Evolutionary conservation across 2,888 invertebrate species (phyloP).

Genomic region (Ochlodes sylvanus): DNA sequence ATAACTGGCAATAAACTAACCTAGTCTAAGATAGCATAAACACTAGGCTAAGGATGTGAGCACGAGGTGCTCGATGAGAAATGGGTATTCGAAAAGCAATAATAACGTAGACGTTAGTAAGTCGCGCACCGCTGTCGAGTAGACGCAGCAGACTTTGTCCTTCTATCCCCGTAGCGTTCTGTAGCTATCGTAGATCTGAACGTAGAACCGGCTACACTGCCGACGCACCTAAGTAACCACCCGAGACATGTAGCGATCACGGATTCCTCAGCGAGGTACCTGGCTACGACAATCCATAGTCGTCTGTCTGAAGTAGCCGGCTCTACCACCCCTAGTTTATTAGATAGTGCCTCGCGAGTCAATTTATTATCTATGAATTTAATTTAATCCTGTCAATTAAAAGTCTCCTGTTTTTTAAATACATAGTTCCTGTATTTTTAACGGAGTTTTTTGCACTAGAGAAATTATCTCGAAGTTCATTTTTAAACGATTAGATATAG

Average conservation of each 20-base stretch:
- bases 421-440: constrained; percentile 52
- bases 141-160: constrained; percentile 68
- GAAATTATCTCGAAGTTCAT: constrained; percentile 12
- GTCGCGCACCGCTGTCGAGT: constrained; percentile 77
- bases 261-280: neutral
- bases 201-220: constrained; percentile 42
- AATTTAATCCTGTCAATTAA: constrained; percentile 79
- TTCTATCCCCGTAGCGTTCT: constrained; percentile 58
- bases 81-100: constrained; percentile 86
- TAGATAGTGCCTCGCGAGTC: constrained; percentile 76
- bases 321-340: constrained; percentile 53
- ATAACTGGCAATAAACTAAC: constrained; percentile 80
- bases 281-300: neutral
- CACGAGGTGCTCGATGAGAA: constrained; percentile 80
- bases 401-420: constrained; percentile 55
- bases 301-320: constrained; percentile 48
- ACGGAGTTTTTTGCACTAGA: constrained; percentile 32
- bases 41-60: constrained; percentile 65
- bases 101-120: constrained; percentile 79
- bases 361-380: constrained; percentile 72
- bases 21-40: constrained; percentile 71
- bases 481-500: constrained; percentile 7
- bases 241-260: constrained; percentile 18
- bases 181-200: constrained; percentile 56
- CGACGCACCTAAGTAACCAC: neutral